These are phyloP conservation scores for Ligdia adustata DNA, from an alignment of 2,888 invertebrate genomes.

Conservation along the genomic window DNA sequence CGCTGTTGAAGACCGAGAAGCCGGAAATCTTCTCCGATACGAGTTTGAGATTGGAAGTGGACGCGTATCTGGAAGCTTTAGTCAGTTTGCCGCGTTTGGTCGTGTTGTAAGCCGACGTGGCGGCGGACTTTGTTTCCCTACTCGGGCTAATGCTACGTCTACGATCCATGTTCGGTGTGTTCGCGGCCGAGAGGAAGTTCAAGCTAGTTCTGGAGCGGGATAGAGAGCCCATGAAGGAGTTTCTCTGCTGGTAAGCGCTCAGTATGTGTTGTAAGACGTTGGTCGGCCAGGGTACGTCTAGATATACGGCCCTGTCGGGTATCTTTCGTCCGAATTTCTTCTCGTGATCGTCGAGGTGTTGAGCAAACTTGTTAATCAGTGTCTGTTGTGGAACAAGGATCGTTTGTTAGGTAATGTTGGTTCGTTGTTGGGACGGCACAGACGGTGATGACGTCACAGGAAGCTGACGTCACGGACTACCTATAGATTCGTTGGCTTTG, in stretches of 20 bases:
- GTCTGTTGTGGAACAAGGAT: conserved; percentile 55
- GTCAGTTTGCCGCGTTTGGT: conserved; percentile 58
- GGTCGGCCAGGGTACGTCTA: conserved; percentile 73
- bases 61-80: conserved; percentile 64
- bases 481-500: conserved; percentile 1
- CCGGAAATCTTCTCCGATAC: conserved; percentile 76
- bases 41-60: conserved; percentile 69
- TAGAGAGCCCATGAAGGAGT: conserved; percentile 79
- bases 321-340: conserved; percentile 69
- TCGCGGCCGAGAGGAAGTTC: conserved; percentile 62
- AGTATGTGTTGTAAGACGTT: conserved; percentile 74
- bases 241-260: conserved; percentile 66
- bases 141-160: conserved; percentile 65
- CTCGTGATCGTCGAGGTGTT: conserved; percentile 75
- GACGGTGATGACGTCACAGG: conserved; percentile 9
- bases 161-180: conserved; percentile 62
- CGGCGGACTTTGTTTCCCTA: conserved; percentile 57
- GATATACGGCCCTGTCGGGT: conserved; percentile 56
- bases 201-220: conserved; percentile 84
- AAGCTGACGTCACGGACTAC: conserved; percentile 2
- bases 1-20: conserved; percentile 65
- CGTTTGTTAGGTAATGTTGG: conserved; percentile 6
- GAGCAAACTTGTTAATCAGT: conserved; percentile 62
- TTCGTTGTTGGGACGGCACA: conserved; percentile 11
- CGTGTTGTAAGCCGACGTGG: conserved; percentile 53